Percentiles rank a stretch among this genome's conserved stretches.
Evolutionary conservation across 1,140 invertebrate species (phyloP).

Genomic region (Drosophila melanogaster): DNA sequence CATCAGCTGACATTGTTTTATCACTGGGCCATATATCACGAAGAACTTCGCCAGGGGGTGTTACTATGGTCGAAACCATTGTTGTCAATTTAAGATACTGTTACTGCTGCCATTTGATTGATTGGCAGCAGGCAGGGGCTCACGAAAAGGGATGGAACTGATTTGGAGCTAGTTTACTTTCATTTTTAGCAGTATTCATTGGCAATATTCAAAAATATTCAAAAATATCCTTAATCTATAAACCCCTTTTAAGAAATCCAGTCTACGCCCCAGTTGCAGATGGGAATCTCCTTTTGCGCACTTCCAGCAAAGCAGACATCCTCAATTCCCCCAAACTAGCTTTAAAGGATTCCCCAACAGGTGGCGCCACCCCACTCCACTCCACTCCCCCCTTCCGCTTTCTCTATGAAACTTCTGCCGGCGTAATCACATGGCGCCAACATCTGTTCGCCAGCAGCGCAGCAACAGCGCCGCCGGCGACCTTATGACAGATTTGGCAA

Average conservation of each 20-base stretch:
- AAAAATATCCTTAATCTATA: background rate
- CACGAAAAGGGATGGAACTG: no score
- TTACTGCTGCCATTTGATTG: constrained; percentile 22
- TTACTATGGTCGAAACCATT: constrained; percentile 3
- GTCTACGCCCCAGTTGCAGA: background rate
- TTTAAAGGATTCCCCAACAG: constrained; percentile 23
- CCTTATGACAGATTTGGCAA: constrained; percentile 68
- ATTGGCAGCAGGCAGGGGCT: constrained; percentile 10
- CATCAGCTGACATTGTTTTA: constrained; percentile 50
- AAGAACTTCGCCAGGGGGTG: constrained; percentile 5
- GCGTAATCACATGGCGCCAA: constrained; percentile 39
- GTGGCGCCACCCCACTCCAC: background rate
- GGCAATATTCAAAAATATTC: background rate
- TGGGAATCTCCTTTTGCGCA: constrained; percentile 41
- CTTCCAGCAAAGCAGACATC: constrained; percentile 6
- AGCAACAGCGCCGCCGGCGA: constrained; percentile 30
- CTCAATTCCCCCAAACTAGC: background rate
- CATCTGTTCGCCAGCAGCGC: constrained; percentile 54
- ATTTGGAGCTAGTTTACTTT: background rate
- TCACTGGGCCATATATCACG: constrained; percentile 35
- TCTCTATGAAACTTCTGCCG: constrained; percentile 22
- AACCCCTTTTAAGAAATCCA: background rate
- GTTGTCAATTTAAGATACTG: constrained; percentile 23
- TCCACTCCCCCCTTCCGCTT: background rate
- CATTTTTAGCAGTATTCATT: background rate